These are phyloP conservation scores for Eubasilissa splendida DNA, from an alignment of 2,888 invertebrate genomes.

Conservation along the genomic window DNA sequence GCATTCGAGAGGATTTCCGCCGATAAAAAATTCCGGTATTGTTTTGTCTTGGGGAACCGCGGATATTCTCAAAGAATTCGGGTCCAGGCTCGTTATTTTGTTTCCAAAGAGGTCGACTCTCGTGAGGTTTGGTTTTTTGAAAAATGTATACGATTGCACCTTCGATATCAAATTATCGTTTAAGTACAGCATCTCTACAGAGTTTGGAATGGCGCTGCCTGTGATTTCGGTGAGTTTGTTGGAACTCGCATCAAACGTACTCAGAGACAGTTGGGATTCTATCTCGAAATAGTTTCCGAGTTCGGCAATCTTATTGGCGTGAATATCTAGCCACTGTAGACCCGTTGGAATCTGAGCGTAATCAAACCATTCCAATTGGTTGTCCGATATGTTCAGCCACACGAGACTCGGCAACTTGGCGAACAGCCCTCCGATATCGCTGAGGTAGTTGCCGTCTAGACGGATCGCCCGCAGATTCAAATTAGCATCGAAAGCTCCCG, in stretches of 20 bases:
- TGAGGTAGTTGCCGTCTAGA: constrained; percentile 86
- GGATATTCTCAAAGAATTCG: constrained; percentile 83
- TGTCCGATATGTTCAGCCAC: constrained; percentile 90
- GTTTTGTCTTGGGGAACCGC: constrained; percentile 81
- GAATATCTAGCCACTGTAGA: constrained; percentile 89
- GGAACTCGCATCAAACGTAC: constrained; percentile 87
- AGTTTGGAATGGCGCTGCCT: constrained; percentile 87
- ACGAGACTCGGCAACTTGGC: constrained; percentile 86
- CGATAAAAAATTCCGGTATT: constrained; percentile 87
- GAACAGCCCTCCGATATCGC: constrained; percentile 85
- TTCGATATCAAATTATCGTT: constrained; percentile 87
- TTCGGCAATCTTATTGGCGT: constrained; percentile 86
- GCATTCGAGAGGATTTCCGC: constrained; percentile 89
- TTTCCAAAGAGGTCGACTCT: constrained; percentile 87
- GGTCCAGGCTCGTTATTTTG: constrained; percentile 82
- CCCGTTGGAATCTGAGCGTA: constrained; percentile 89
- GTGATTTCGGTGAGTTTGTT: constrained; percentile 87
- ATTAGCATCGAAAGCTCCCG: constrained; percentile 85
- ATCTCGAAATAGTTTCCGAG: constrained; percentile 90
- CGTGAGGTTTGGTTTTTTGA: constrained; percentile 88
- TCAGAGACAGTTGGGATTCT: constrained; percentile 83
- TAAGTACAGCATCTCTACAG: constrained; percentile 83
- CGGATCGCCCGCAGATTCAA: constrained; percentile 85
- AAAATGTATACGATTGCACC: constrained; percentile 90
- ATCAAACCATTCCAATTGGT: constrained; percentile 87